These are phyloP conservation scores for Ceyx cyanopectus DNA, from an alignment of 2,113 vertebrate species.

Conservation along the genomic window DNA sequence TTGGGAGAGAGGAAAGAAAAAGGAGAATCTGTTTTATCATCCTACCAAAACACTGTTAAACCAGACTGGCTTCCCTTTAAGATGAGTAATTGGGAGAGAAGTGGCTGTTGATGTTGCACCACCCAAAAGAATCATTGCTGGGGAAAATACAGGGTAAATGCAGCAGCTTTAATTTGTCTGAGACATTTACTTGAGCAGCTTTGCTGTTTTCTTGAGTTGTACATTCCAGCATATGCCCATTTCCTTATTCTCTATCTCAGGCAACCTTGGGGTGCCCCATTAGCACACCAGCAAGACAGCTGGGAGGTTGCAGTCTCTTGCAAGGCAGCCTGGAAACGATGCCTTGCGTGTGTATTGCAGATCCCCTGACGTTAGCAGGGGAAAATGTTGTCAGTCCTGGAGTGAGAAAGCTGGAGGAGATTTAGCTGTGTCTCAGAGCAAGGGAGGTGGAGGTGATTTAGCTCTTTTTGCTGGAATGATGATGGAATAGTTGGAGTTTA, in stretches of 20 bases:
- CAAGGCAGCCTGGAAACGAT: neutral
- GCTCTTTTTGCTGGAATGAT: neutral
- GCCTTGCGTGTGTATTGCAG: neutral
- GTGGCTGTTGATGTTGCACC: slow-evolving; percentile 23
- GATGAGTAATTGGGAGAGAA: slow-evolving; percentile 23
- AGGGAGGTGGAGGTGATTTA: neutral
- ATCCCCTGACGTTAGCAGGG: neutral
- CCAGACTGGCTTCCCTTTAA: neutral
- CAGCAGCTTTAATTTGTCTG: slow-evolving; percentile 11
- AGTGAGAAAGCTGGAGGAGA: neutral
- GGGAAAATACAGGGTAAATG: neutral
- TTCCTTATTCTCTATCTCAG: neutral
- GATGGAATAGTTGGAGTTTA: neutral
- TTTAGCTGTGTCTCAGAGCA: fast-evolving
- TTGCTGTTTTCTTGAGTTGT: neutral
- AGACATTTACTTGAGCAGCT: slow-evolving; percentile 14
- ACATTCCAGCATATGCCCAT: slow-evolving; percentile 4
- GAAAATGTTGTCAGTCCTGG: neutral
- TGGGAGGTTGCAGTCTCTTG: neutral
- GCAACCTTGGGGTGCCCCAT: slow-evolving; percentile 45
- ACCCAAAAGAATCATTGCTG: neutral
- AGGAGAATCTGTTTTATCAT: neutral
- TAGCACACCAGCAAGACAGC: neutral
- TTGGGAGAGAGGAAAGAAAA: neutral
- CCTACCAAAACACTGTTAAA: neutral